Evolutionary conservation across 2,888 invertebrate genomes (phyloP), one percentile per base, ranked within the genome.

Genomic region (Labia minor): DNA sequence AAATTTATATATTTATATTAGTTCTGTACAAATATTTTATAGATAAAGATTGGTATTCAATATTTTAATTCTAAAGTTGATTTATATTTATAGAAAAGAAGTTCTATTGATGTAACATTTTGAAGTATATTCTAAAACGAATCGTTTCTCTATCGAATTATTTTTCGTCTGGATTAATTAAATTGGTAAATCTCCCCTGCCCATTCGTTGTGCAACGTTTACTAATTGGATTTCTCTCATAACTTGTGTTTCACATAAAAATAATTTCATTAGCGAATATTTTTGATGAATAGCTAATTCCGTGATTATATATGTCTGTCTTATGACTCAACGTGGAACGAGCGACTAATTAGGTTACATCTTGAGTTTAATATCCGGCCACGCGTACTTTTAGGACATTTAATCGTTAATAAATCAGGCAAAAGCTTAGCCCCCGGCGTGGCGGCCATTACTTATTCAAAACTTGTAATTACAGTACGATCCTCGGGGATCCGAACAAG

Each of bases 331-430:
- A 49, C 49, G 49, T n/a, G 14, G 49, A 49, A 49, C 33, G 33
- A 33, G 33, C 33, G 33, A 6, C 49, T 49, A 49, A 49, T 49
- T 49, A 16, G 49, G 49, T 49, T 49, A 49, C n/a, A 49, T 49
- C 49, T 49, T 49, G 49, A 49, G 49, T 49, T 49, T 49, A 49
- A 49, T 49, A 49, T 49, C 49, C 49, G 49, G 49, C 49, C 49
- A 49, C 49, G 49, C 49, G 49, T 49, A 11, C 49, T 49, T 49
- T 16, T 16, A 49, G 49, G 49, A 16, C 49, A 14, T 49, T 49
- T 49, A 49, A 49, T 49, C 16, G 49, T n/a, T 14, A 49, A 49
- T 49, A 49, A 49, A 49, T 49, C 49, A 49, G 49, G 6, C 49
- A 16, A 49, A 16, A 14, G 26, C 26, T 26, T 26, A 26, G 26